Conservation (phyloP, 1,140 invertebrate genomes). For the Frieseomelitta varia region DNA sequence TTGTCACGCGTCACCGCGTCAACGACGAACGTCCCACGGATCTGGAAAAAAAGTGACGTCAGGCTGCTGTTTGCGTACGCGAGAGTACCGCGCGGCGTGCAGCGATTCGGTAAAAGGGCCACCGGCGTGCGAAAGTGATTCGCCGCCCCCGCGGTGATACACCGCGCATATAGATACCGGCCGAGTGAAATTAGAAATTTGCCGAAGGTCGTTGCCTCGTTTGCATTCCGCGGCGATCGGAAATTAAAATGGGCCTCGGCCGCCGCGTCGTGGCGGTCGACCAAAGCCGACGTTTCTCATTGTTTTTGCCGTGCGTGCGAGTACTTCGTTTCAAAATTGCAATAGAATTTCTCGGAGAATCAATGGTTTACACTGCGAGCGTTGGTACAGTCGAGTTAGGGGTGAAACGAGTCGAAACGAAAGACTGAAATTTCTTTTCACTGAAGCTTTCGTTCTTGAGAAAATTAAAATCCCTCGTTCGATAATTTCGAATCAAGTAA, state of each 20-base stretch:
- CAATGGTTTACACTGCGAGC: too few species aligned
- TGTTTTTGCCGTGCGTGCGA: too few species aligned
- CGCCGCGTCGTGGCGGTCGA: neutral
- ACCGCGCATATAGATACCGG: conserved; percentile 18
- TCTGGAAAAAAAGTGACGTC: conserved; percentile 40
- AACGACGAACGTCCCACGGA: conserved; percentile 25
- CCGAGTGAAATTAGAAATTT: conserved; percentile 47
- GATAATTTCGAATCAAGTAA: too few species aligned
- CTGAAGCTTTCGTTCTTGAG: too few species aligned
- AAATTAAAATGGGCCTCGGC: conserved; percentile 24
- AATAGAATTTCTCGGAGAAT: neutral
- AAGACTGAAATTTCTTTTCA: too few species aligned
- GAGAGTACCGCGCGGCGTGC: conserved; percentile 41
- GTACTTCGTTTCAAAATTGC: neutral
- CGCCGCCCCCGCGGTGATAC: conserved; percentile 3
- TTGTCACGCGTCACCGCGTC: conserved; percentile 36
- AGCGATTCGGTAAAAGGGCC: conserved; percentile 43
- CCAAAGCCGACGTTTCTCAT: neutral
- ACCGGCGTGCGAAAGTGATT: conserved; percentile 41
- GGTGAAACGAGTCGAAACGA: too few species aligned
- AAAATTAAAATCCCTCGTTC: too few species aligned
- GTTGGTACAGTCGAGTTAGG: too few species aligned
- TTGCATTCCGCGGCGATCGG: conserved; percentile 7
- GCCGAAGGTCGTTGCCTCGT: conserved; percentile 25
- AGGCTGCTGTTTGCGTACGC: conserved; percentile 36